Conservation (phyloP, 1,140 invertebrate species). For the Lycorma delicatula region DNA sequence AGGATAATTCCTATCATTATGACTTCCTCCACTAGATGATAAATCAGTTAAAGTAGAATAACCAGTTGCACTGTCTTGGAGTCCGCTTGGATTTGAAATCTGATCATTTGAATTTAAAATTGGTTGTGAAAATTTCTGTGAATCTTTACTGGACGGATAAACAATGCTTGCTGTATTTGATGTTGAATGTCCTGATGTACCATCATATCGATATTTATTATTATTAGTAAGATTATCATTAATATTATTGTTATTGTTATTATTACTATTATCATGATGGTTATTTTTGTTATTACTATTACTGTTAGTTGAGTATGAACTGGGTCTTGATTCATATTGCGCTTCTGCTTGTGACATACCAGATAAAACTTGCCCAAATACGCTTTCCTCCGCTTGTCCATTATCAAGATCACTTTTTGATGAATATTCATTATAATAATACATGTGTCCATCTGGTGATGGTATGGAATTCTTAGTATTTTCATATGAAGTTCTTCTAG, state of each 20-base stretch:
- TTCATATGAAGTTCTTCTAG: conserved; percentile 42
- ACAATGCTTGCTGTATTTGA: neutral
- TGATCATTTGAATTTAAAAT: too few species aligned
- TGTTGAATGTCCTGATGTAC: conserved; percentile 10
- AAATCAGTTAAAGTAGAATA: conserved; percentile 17
- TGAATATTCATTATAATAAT: conserved; percentile 27
- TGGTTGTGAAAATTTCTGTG: neutral
- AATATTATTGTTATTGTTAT: conserved; percentile 38
- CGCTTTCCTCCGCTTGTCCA: conserved; percentile 61
- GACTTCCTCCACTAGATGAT: neutral
- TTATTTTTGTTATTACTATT: conserved; percentile 49
- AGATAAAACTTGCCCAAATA: conserved; percentile 59
- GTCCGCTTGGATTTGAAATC: neutral
- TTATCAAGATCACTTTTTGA: conserved; percentile 24
- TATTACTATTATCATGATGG: conserved; percentile 40
- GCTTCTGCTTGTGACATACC: conserved; percentile 36
- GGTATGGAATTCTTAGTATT: conserved; percentile 17
- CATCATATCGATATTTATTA: conserved; percentile 1
- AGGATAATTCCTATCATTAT: neutral
- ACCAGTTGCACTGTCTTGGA: neutral
- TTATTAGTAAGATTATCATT: neutral
- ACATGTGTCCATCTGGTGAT: conserved; percentile 20
- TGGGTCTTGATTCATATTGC: conserved; percentile 21
- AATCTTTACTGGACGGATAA: neutral
- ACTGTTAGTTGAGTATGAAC: neutral